These are phyloP conservation scores for Hirundichthys speculiger DNA, from an alignment of 2,113 vertebrate genomes.

Conservation along the genomic window DNA sequence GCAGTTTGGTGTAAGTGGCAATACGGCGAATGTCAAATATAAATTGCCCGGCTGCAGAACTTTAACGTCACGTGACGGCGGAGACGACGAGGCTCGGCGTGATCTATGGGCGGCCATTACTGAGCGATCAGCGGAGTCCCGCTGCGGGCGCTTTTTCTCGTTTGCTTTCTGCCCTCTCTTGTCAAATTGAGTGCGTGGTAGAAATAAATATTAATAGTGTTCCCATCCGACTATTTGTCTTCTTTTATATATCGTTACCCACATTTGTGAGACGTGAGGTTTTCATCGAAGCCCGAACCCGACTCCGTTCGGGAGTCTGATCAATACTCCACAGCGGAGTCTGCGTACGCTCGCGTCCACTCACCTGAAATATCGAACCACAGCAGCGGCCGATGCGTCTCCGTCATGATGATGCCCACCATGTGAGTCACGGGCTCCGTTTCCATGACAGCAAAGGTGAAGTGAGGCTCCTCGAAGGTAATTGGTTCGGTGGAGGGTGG, in stretches of 20 bases:
- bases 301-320: background rate
- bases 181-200: background rate
- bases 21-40: slow-evolving; percentile 27
- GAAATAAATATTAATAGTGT: background rate
- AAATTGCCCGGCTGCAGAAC: slow-evolving; percentile 14
- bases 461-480: slow-evolving; percentile 89
- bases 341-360: slow-evolving; percentile 24
- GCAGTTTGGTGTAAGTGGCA: slow-evolving; percentile 37
- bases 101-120: slow-evolving; percentile 21
- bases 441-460: slow-evolving; percentile 93
- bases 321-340: background rate
- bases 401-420: slow-evolving; percentile 92
- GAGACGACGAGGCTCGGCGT: background rate
- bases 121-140: background rate
- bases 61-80: background rate
- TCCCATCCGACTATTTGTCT: slow-evolving; percentile 5
- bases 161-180: slow-evolving; percentile 3
- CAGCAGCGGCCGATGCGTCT: slow-evolving; percentile 83
- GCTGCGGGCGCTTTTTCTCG: background rate
- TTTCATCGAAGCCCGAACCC: slow-evolving; percentile 21
- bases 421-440: slow-evolving; percentile 93
- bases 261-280: slow-evolving; percentile 19
- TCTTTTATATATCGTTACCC: slow-evolving; percentile 18
- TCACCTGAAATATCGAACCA: slow-evolving; percentile 94
- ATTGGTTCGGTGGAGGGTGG: slow-evolving; percentile 79